Base-by-base conservation (phyloP, 2,888 invertebrate species). In the Galeopsomyia nigrocyanea region DNA sequence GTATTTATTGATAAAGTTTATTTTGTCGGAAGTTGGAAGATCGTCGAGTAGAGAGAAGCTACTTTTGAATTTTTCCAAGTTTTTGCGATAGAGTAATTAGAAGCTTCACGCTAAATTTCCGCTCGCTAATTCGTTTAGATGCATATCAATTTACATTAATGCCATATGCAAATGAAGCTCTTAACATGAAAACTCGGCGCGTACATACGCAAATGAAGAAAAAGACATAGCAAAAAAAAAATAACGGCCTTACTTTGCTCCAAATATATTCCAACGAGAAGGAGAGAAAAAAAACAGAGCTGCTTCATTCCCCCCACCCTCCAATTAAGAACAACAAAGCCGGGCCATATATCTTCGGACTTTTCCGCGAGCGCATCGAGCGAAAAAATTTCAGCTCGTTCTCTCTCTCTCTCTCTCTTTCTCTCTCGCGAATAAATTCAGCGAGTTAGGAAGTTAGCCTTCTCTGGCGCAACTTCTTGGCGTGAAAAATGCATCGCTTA, bases 401-500 rank as follows among this genome's bases (percentile, higher is more conserved):
- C 31, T 31, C 31, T 31, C 31, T 31, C 31, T 31, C 31, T 31
- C 31, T 31, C 31, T 31, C 31, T 31, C 31, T 3, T 31, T 31
- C 31, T 64, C 62, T 57, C 47, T 19, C 63, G n/a, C 53, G 65
- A 71, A 65, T 65, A 71, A 71, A 71, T 65, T 57, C 55, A 50
- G 53, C 49, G 26, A 19, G 22, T 50, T 26, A 6, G 62, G 49
- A 19, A 39, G 39, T 19, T 46, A 49, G 39, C 13, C 14, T 39
- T 10, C 39, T 39, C 22, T 39, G 50, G 31, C 49, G 19, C 49
- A 51, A 63, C 61, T n/a, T 74, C 68, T 74, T 67, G 47, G 51
- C 58, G 46, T 71, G 55, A 74, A 74, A 71, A 63, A 68, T 75
- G 74, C 57, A 68, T 66, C 62, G 71, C 49, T 56, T 68, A 71